Percentiles rank a stretch among this genome's conserved stretches.
These are phyloP conservation scores for Sparus aurata DNA, from an alignment of 2,797 vertebrate species.

Conservation along the genomic window DNA sequence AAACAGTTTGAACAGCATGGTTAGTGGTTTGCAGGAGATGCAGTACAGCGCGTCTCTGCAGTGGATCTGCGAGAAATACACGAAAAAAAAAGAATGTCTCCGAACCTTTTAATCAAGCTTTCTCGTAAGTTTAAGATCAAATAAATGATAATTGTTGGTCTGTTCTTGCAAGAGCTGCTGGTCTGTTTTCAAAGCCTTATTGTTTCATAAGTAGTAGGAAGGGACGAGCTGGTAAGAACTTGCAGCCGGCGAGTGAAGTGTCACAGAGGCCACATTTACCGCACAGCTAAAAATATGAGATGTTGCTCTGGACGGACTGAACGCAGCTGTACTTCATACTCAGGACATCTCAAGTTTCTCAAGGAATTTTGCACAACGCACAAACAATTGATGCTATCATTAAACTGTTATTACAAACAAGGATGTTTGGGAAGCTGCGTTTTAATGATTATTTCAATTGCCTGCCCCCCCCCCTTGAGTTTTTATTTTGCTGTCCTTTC, in stretches of 20 bases:
- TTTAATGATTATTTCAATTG: background rate
- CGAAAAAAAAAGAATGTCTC: too few relatives aligned
- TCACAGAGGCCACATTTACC: conserved; percentile 46
- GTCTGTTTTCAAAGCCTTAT: conserved; percentile 23
- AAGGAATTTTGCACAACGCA: conserved; percentile 10
- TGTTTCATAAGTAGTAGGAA: conserved; percentile 30
- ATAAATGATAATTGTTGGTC: conserved; percentile 4
- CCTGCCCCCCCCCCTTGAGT: too few relatives aligned
- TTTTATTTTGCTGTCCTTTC: background rate
- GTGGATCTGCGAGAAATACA: background rate
- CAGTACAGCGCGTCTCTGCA: background rate
- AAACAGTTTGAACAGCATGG: background rate
- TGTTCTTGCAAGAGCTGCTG: background rate
- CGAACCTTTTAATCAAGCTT: background rate
- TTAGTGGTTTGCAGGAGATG: too few relatives aligned
- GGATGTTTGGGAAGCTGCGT: background rate
- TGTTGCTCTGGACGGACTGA: conserved; percentile 38
- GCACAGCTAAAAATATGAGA: conserved; percentile 52
- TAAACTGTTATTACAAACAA: conserved; percentile 13
- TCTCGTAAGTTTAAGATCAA: background rate
- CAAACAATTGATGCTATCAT: conserved; percentile 28
- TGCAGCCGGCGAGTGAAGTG: conserved; percentile 37
- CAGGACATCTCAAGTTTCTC: conserved; percentile 39
- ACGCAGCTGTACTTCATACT: conserved; percentile 47
- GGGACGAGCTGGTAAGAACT: conserved; percentile 29